Conservation (phyloP, 2,888 invertebrate species). For the Cyclophora punctaria region DNA sequence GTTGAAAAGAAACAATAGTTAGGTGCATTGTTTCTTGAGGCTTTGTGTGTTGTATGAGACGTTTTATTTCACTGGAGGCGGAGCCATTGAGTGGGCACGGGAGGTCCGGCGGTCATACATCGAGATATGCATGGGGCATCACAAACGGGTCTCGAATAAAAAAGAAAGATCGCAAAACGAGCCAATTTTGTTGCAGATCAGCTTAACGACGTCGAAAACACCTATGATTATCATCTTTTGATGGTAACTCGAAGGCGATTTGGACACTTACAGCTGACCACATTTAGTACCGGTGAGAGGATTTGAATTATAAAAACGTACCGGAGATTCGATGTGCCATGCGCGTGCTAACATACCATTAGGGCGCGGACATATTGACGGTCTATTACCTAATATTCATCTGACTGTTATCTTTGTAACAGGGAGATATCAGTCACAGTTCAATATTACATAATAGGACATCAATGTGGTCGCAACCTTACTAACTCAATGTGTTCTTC, state of each 20-base stretch:
- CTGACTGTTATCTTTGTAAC: too few species aligned
- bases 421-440: too few species aligned
- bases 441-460: too few species aligned
- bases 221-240: conserved; percentile 75
- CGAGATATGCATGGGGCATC: conserved; percentile 51
- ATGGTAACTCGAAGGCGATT: conserved; percentile 64
- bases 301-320: conserved; percentile 54
- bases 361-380: too few species aligned
- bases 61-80: conserved; percentile 30
- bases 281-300: conserved; percentile 68
- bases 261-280: conserved; percentile 66
- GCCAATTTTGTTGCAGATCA: conserved; percentile 74
- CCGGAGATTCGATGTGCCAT: conserved; percentile 54
- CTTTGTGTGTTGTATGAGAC: conserved; percentile 50
- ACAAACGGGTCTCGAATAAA: conserved; percentile 3
- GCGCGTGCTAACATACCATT: conserved; percentile 31
- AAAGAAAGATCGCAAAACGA: conserved; percentile 58
- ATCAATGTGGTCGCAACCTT: not conserved
- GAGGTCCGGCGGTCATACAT: conserved; percentile 41
- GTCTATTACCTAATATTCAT: too few species aligned
- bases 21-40: conserved; percentile 32
- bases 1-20: conserved; percentile 21
- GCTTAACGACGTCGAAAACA: conserved; percentile 74
- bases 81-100: conserved; percentile 38
- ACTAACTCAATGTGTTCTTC: conserved; percentile 22